These are phyloP conservation scores for Limulus polyphemus DNA, from an alignment of 2,888 invertebrate genomes.

Conservation along the genomic window DNA sequence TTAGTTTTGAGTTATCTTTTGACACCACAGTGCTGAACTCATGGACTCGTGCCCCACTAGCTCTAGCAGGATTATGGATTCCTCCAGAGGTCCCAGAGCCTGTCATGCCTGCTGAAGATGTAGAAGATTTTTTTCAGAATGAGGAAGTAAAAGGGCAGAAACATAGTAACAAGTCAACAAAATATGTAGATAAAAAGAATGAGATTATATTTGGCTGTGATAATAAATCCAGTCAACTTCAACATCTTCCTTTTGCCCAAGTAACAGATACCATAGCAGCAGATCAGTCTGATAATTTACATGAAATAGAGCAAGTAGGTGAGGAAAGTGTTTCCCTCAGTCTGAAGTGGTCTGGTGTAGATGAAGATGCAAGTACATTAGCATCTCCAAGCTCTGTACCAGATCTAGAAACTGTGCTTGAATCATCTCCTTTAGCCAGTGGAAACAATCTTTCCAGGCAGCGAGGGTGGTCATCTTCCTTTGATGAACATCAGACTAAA, in stretches of 20 bases:
- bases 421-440: slow-evolving; percentile 6
- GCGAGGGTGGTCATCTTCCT: slow-evolving; percentile 29
- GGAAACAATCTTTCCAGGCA: slow-evolving; percentile 26
- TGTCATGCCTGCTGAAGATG: slow-evolving; percentile 26
- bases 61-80: slow-evolving; percentile 72
- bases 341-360: background rate
- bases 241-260: too few relatives aligned
- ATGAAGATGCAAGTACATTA: slow-evolving; percentile 2
- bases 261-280: too few relatives aligned
- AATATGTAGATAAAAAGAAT: too few relatives aligned
- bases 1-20: slow-evolving; percentile 21
- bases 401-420: slow-evolving; percentile 15
- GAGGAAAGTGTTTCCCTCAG: too few relatives aligned
- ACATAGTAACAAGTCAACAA: too few relatives aligned
- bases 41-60: slow-evolving; percentile 72
- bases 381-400: slow-evolving; percentile 19
- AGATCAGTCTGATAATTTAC: too few relatives aligned
- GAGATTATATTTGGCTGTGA: too few relatives aligned
- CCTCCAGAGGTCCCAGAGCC: slow-evolving; percentile 38
- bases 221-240: too few relatives aligned
- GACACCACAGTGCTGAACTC: slow-evolving; percentile 49
- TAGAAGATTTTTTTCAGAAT: slow-evolving; percentile 21
- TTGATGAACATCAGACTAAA: slow-evolving; percentile 15
- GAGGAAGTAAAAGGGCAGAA: background rate
- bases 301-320: too few relatives aligned